These are phyloP conservation scores for Marcusenius ussheri DNA, from an alignment of 2,113 vertebrate genomes.

Conservation along the genomic window DNA sequence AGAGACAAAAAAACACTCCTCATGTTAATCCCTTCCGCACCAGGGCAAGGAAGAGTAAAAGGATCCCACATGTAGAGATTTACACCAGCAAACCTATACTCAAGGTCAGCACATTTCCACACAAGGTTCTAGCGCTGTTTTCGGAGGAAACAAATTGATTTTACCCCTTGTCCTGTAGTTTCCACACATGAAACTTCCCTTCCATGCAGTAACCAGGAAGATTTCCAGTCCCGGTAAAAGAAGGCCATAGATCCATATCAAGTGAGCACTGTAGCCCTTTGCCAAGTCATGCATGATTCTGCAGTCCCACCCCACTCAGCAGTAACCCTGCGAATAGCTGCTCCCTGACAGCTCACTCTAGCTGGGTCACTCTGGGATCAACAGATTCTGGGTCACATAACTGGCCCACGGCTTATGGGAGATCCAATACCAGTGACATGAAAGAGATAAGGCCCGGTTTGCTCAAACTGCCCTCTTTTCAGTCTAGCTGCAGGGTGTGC, in stretches of 20 bases:
- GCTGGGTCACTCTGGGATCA: background rate
- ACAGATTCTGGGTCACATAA: slow-evolving; percentile 1
- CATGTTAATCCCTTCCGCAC: background rate
- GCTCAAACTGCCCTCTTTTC: background rate
- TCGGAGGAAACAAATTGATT: background rate
- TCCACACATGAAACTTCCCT: background rate
- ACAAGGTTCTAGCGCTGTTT: background rate
- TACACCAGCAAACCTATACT: background rate
- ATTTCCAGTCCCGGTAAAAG: background rate
- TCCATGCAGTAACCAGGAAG: background rate
- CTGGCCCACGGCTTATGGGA: background rate
- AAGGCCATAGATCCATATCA: background rate
- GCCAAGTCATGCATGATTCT: background rate
- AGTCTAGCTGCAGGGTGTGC: background rate
- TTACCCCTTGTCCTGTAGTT: background rate
- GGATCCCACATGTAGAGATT: background rate
- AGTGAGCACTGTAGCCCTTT: background rate
- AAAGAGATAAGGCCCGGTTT: background rate
- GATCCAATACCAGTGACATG: background rate
- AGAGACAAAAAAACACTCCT: background rate
- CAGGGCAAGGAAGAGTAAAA: background rate
- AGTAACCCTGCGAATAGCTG: background rate
- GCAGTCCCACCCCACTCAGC: background rate
- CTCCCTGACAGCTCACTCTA: background rate
- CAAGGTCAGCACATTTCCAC: background rate